Conservation (phyloP, 2,797 vertebrate species). For the Ambastaia sidthimunki region DNA sequence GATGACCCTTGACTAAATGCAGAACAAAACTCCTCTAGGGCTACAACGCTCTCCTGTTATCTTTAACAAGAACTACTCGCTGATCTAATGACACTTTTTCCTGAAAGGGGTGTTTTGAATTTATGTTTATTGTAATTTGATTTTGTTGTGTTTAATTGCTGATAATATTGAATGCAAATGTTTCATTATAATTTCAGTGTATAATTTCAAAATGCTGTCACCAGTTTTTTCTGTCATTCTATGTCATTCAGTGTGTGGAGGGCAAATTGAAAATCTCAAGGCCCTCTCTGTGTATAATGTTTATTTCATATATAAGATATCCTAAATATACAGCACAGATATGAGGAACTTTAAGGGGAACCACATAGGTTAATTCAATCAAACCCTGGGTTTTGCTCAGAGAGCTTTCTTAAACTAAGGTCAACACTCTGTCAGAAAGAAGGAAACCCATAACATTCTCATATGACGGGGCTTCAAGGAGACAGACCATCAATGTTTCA, state of each 20-base stretch:
- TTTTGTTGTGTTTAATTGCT: background rate
- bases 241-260: slow-evolving; percentile 21
- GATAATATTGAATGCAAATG: background rate
- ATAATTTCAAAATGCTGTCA: slow-evolving; percentile 20
- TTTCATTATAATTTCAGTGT: too few relatives aligned
- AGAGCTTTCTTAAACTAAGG: slow-evolving; percentile 53
- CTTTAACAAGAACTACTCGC: background rate
- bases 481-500: slow-evolving; percentile 36
- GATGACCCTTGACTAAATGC: slow-evolving; percentile 62
- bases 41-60: slow-evolving; percentile 2
- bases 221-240: slow-evolving; percentile 14
- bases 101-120: background rate
- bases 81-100: slow-evolving; percentile 33
- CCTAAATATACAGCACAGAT: slow-evolving; percentile 10
- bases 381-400: slow-evolving; percentile 43
- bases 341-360: slow-evolving; percentile 20
- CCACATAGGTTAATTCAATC: slow-evolving; percentile 45
- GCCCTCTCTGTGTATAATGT: slow-evolving; percentile 17
- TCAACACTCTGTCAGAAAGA: slow-evolving; percentile 50
- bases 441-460: slow-evolving; percentile 33
- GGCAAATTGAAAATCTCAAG: slow-evolving; percentile 41
- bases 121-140: background rate
- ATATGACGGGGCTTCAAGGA: background rate
- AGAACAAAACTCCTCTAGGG: slow-evolving; percentile 22
- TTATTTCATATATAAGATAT: background rate